Base-by-base conservation (phyloP, 2,888 invertebrate genomes). In the Steromphala cineraria region DNA sequence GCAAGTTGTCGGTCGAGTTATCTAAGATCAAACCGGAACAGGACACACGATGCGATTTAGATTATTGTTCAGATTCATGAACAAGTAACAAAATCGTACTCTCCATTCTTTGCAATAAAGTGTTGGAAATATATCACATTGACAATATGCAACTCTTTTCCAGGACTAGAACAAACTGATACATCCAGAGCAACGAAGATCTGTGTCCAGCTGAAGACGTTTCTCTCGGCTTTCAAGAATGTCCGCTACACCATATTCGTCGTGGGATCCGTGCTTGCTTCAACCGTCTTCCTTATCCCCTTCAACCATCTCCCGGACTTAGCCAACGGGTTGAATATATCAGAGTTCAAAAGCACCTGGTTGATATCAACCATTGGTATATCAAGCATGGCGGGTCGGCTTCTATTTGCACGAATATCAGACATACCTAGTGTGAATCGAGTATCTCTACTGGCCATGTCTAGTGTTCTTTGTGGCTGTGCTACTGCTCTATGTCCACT, bases 301-400 rank as follows among this genome's bases (percentile, higher is more conserved):
- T 71, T 36, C 31, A 36, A 36, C 31, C 71, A 71, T 17, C 71
- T 71, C 71, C 31, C 71, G 8, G 71, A 31, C 40, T 31, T 71
- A 19, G 71, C 71, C 15, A 40, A 36, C n/a, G 71, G 17, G 24
- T 19, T 36, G 36, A 36, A 40, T 3, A 71, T 71, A 15, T 7
- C 71, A 36, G 71, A 71, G 19, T 24, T 31, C 2, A 19, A 15
- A n/a, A 17, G 36, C 10, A 15, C 40, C 28, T 36, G 31, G 71
- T 31, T 71, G 71, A 71, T 71, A 17, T 71, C 71, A 17, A 36
- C 31, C 71, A 71, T 71, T 36, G 71, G 71, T 17, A 36, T 71
- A 71, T 1, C 71, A 13, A 71, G 40, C 40, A 15, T 71, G 71
- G 40, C 31, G 0, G 71, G 71, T 10, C 71, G 71, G 28, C 31